phyloP scores from a whole-genome alignment of 2,797 vertebrate genomes.

The Dendrocincla tyrannina region DNA sequence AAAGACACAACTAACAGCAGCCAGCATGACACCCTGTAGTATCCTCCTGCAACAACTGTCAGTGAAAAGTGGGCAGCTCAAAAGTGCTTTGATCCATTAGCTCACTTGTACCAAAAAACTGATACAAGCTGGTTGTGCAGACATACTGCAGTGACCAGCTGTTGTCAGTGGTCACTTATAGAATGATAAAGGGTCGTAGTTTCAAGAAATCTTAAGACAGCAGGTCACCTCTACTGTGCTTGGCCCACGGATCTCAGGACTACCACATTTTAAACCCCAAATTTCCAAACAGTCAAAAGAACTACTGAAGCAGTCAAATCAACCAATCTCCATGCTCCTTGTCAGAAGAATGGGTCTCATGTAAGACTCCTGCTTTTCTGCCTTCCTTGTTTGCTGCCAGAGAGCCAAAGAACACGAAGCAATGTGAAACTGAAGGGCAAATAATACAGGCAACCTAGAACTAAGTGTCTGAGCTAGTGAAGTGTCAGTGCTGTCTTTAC shows the following conservation, averaged over 20 bases:
- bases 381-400: not conserved
- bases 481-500: not conserved
- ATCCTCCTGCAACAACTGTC: not conserved
- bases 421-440: not conserved
- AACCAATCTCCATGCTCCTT: not conserved
- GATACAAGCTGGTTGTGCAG: not conserved
- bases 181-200: not conserved
- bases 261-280: not conserved
- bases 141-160: not conserved
- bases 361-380: not conserved
- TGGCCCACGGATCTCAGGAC: not conserved
- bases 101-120: not conserved
- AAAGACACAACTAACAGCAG: not conserved
- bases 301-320: not conserved
- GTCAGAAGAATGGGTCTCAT: not conserved
- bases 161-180: not conserved
- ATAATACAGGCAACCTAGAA: not conserved
- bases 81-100: not conserved
- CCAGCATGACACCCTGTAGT: not conserved
- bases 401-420: not conserved
- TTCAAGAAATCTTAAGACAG: not conserved
- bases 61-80: not conserved
- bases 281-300: not conserved
- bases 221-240: accelerated
- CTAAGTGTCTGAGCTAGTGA: not conserved